A percentile compares a stretch with the other conserved stretches of the same genome.
Conservation (phyloP, 2,113 vertebrate species). For the Stigmatopora nigra region DNA sequence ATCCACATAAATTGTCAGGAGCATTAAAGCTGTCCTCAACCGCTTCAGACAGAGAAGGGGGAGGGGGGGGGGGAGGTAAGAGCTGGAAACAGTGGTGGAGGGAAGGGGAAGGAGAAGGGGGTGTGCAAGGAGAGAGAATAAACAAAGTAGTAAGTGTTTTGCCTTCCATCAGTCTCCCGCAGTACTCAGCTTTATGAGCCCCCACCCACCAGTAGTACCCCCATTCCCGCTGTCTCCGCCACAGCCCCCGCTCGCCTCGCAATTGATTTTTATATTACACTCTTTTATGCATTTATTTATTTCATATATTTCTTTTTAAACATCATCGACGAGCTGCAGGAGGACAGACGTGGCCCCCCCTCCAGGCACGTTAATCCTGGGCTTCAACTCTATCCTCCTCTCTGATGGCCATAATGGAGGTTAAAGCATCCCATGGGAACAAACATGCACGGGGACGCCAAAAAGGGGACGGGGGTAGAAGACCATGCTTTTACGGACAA, state of each 20-base stretch:
- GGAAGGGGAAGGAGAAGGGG: slow-evolving; percentile 28
- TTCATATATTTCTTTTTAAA: slow-evolving; percentile 80
- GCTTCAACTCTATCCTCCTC: slow-evolving; percentile 66
- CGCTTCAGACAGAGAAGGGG: slow-evolving; percentile 48
- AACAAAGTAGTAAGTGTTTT: slow-evolving; percentile 62
- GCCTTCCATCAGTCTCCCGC: slow-evolving; percentile 66
- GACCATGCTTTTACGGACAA: slow-evolving; percentile 15
- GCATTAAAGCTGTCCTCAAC: slow-evolving; percentile 75
- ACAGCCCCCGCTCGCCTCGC: slow-evolving; percentile 45
- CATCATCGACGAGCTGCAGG: slow-evolving; percentile 72
- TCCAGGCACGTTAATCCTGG: slow-evolving; percentile 69
- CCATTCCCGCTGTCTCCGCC: slow-evolving; percentile 58
- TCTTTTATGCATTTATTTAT: slow-evolving; percentile 79
- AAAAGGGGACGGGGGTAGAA: slow-evolving; percentile 22
- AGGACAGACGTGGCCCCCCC: slow-evolving; percentile 57
- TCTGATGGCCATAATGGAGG: slow-evolving; percentile 76
- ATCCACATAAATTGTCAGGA: slow-evolving; percentile 71
- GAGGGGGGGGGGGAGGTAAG: slow-evolving; percentile 45
- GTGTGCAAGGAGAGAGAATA: slow-evolving; percentile 65
- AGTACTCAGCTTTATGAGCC: slow-evolving; percentile 71
- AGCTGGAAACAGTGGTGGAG: slow-evolving; percentile 54
- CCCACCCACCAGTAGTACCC: slow-evolving; percentile 9
- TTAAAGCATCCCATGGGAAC: slow-evolving; percentile 69
- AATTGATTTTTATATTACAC: slow-evolving; percentile 78
- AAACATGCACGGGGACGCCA: slow-evolving; percentile 31